These are phyloP conservation scores for Alloscopus bannaensis DNA, from an alignment of 2,888 invertebrate species.

Conservation along the genomic window DNA sequence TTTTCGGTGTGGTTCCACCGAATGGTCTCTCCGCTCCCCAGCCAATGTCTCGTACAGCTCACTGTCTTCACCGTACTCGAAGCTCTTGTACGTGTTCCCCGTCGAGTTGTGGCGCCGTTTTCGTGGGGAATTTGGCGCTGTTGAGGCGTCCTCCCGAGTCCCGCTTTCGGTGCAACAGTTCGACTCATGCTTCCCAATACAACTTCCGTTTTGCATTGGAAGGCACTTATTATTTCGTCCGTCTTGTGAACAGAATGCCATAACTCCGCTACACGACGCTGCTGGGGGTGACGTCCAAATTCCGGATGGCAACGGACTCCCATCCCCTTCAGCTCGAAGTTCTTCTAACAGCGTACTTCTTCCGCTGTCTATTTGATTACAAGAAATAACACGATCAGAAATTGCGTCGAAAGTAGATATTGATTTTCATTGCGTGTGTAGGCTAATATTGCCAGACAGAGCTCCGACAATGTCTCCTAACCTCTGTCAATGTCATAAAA, in stretches of 20 bases:
- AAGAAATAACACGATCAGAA: background rate
- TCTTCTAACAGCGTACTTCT: constrained; percentile 71
- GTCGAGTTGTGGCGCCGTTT: constrained; percentile 4
- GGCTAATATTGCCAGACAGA: too few relatives aligned
- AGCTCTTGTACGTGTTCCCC: constrained; percentile 53
- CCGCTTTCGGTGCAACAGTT: constrained; percentile 39
- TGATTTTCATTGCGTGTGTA: too few relatives aligned
- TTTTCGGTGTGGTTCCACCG: constrained; percentile 11
- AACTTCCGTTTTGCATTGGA: constrained; percentile 23
- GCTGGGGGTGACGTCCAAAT: constrained; percentile 59
- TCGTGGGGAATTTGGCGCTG: background rate
- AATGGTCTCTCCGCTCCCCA: constrained; percentile 8
- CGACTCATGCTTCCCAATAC: constrained; percentile 38
- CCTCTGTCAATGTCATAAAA: constrained; percentile 65
- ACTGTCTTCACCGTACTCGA: constrained; percentile 42
- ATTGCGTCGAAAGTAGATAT: too few relatives aligned
- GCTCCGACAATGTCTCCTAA: constrained; percentile 20
- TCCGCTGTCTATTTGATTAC: constrained; percentile 69
- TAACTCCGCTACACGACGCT: background rate
- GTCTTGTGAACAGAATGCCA: background rate
- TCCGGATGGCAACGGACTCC: constrained; percentile 70
- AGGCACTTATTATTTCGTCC: background rate
- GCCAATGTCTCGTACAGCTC: constrained; percentile 43
- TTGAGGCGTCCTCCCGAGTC: background rate
- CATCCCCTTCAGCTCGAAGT: constrained; percentile 68